phyloP scores from a whole-genome alignment of 2,888 invertebrate species.

The Tineola bisselliella region DNA sequence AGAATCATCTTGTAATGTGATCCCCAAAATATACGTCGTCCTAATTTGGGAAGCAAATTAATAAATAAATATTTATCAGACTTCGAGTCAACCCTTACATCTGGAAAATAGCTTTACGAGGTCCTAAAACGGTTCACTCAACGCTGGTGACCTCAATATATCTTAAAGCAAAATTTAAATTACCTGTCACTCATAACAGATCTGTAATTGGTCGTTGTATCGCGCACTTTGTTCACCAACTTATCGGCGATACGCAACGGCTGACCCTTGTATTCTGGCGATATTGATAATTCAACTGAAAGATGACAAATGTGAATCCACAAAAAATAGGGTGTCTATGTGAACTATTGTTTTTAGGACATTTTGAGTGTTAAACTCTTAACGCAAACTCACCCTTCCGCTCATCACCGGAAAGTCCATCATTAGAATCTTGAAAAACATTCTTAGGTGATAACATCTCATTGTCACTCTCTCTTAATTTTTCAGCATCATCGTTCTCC shows the following conservation, averaged over 20 bases:
- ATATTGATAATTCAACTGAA: constrained; percentile 19
- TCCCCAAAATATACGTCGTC: too few species aligned
- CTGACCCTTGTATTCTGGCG: constrained; percentile 44
- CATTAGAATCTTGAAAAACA: constrained; percentile 53
- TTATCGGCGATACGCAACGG: constrained; percentile 45
- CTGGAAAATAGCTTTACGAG: too few species aligned
- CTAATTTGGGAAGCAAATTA: too few species aligned
- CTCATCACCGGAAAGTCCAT: constrained; percentile 56
- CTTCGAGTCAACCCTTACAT: too few species aligned
- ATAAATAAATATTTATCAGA: too few species aligned
- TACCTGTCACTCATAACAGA: constrained; percentile 19
- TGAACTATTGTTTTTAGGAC: too few species aligned
- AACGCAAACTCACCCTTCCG: constrained; percentile 41
- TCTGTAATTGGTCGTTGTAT: not conserved
- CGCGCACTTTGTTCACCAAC: constrained; percentile 43
- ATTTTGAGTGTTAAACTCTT: too few species aligned
- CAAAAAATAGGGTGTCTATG: too few species aligned
- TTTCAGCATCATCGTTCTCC: constrained; percentile 40
- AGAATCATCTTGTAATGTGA: too few species aligned
- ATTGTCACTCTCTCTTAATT: constrained; percentile 37
- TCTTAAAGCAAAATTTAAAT: not conserved
- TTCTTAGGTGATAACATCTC: constrained; percentile 54
- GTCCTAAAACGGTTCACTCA: too few species aligned
- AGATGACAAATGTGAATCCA: too few species aligned
- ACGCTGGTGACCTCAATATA: too few species aligned